Base-by-base conservation (phyloP, 2,113 vertebrate genomes). In the Paramisgurnus dabryanus region DNA sequence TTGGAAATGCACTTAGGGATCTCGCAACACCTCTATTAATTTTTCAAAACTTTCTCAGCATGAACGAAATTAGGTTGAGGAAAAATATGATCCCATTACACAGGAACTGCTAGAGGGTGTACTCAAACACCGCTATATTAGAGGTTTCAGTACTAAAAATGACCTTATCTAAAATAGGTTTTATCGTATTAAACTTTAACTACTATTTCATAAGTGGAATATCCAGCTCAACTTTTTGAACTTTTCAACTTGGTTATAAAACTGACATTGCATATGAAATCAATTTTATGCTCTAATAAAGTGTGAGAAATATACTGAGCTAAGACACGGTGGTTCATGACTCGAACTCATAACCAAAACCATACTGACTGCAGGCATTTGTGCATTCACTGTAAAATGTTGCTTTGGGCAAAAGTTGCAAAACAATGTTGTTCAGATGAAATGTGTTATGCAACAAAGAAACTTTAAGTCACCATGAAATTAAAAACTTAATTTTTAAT, bases 251-350 rank as follows among this genome's bases (percentile, higher is more conserved):
- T 34, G 57, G 58, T 75, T 75, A 64, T 63, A 18, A 63, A 75
- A 63, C 58, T 22, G 13, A 61, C 73, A 17, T 47, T 64, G 58
- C 73, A 64, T 64, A 45, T 64, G 58, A 12, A 75, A 39, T 58
- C 58, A 75, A 75, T 75, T 64, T 75, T 75, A 75, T 75, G 73
- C 73, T 75, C 73, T 64, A 75, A 63, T 75, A 75, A 75, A 75
- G 72, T 17, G 13, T 47, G 60, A 75, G 22, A 63, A 74, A 75
- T 75, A 75, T 12, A 34, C 4, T 39, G 39, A 18, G 69, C 5
- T n/a, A 2, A 53, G 47, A 50, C 49, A 22, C 8, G 47, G 72
- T 18, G 17, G 58, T 12, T 18, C 7, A 7, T 27, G 71, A n/a
- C 55, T 22, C 27, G n/a, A 64, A 58, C 55, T 7, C 55, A 18